Conservation (phyloP, 1,140 invertebrate genomes). For the Ceratina japonica region DNA sequence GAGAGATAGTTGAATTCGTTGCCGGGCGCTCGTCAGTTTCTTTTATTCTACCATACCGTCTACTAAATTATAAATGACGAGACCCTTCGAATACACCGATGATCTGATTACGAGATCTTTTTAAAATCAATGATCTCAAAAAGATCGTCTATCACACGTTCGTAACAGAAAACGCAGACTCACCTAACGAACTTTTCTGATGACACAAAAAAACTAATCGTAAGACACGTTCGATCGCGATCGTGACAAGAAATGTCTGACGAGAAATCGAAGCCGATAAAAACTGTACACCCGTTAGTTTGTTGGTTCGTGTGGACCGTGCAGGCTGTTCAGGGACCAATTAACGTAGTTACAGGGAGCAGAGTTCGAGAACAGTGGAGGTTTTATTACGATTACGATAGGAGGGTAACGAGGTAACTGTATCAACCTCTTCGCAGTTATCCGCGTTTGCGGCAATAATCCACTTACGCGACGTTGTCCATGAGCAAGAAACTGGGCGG, state of each 20-base stretch:
- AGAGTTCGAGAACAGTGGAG: conserved; percentile 54
- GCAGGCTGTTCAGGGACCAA: conserved; percentile 57
- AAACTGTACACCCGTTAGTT: conserved; percentile 57
- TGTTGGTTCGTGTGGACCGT: conserved; percentile 43
- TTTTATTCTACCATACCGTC: conserved; percentile 1
- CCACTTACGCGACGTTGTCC: conserved; percentile 25
- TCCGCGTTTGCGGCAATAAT: conserved; percentile 42
- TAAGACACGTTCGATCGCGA: too few relatives aligned
- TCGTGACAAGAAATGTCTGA: background rate
- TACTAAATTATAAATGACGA: conserved; percentile 22
- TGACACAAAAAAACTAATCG: too few relatives aligned
- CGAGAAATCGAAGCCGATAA: background rate
- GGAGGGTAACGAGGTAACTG: conserved; percentile 63
- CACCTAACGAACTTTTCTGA: too few relatives aligned
- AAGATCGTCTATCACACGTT: too few relatives aligned
- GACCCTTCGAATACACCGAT: background rate
- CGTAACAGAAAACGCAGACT: too few relatives aligned
- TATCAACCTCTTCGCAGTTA: conserved; percentile 58
- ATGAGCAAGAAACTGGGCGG: background rate
- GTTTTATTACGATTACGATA: conserved; percentile 65
- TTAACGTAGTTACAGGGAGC: conserved; percentile 64
- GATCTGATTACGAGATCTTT: background rate
- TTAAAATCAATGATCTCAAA: too few relatives aligned
- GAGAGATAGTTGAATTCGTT: conserved; percentile 8
- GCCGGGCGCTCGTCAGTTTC: conserved; percentile 1